Evolutionary conservation across 2,888 invertebrate species (phyloP), one percentile per base, ranked within the genome.

Genomic region (Anorthoa munda): DNA sequence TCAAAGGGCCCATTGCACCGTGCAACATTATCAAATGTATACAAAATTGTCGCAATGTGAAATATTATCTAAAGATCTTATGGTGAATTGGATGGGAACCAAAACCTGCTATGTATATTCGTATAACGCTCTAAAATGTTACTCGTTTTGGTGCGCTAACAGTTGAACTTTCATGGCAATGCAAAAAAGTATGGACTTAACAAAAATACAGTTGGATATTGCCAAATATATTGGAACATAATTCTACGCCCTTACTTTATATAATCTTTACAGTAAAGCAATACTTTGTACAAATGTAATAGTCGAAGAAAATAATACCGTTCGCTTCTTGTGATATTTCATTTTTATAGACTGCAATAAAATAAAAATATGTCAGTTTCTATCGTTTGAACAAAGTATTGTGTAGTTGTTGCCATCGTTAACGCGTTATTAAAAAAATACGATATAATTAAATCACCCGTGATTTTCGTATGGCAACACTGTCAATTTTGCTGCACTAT

Each of bases 331-430:
- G 89, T 91, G 89, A 90, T 91, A 89, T 88, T 87, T 86, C 74
- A 84, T 87, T 90, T 91, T 72, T 79, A 84, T 90, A 92, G 89
- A 90, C 89, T 91, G 89, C 78, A 82, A 67, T 85, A 82, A 83
- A 86, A 81, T n/a, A n/a, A n/a, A n/a, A n/a, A n/a, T n/a, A n/a
- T 77, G 66, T 70, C 79, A 70, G 31, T 77, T 72, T 75, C 74
- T 79, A 83, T 81, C 83, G 81, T 90, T 92, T 93, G 91, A 82
- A 90, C 91, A 91, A 91, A 92, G 92, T 93, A 92, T 93, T 93
- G 91, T 85, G 72, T 79, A 76, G 87, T 79, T 71, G 81, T 90
- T 87, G 85, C 80, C 75, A 82, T 73, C 72, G 73, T 71, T 17
- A 71, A 66, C 61, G 50, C 69, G 69, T 68, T 51, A 73, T 74